Percentiles rank a stretch among this genome's conserved stretches.
These are phyloP conservation scores for Masticophis lateralis DNA, from an alignment of 2,797 vertebrate genomes.

Conservation along the genomic window DNA sequence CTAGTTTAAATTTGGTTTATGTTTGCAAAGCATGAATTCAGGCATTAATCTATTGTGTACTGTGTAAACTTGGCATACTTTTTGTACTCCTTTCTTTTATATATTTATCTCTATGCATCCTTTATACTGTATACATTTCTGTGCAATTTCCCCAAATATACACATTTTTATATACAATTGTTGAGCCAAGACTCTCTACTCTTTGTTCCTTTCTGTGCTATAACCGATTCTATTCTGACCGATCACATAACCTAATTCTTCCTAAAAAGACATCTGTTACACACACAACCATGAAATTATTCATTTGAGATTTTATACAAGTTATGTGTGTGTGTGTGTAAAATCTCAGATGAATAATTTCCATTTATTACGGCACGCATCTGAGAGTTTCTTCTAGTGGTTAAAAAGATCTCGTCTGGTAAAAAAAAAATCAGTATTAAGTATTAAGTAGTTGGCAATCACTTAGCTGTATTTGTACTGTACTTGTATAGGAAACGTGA, in stretches of 20 bases:
- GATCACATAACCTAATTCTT: not conserved
- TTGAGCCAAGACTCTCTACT: not conserved
- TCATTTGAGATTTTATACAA: not conserved
- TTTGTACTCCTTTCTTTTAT: not conserved
- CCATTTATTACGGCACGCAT: not conserved
- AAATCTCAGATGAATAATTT: not conserved
- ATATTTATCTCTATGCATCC: not conserved
- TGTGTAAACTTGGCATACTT: not conserved
- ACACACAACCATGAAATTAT: not conserved
- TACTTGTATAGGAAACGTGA: not conserved
- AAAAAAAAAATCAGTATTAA: not conserved
- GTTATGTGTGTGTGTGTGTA: not conserved
- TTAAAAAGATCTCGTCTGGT: not conserved
- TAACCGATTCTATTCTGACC: not conserved
- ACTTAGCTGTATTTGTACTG: not conserved
- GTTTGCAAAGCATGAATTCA: not conserved
- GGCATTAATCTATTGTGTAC: not conserved
- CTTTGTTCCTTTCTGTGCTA: not conserved
- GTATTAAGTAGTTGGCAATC: not conserved
- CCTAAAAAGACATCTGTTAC: not conserved
- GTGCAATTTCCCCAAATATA: not conserved
- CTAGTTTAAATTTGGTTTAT: not conserved
- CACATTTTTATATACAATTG: not conserved
- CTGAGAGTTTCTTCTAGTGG: not conserved
- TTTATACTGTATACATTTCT: not conserved